Evolutionary conservation across 2,888 invertebrate species (phyloP).

Genomic region (Brachyptera putata): DNA sequence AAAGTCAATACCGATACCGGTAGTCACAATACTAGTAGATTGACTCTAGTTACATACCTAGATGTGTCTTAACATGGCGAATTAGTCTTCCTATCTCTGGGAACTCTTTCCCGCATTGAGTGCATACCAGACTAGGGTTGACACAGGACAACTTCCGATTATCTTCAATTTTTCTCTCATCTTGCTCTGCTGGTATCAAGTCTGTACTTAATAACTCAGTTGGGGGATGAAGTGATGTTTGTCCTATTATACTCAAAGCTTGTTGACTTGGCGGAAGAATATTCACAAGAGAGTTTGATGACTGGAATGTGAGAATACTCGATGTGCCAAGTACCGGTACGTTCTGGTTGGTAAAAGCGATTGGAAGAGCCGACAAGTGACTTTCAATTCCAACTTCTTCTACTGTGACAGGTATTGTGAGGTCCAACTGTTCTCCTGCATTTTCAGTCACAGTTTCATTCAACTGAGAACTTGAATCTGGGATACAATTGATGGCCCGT

Average conservation of each 20-base stretch:
- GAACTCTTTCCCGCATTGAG: constrained; percentile 26
- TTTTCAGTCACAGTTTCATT: neutral
- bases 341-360: neutral
- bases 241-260: neutral
- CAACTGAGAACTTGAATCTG: too few species aligned
- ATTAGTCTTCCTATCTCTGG: constrained; percentile 18
- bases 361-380: neutral
- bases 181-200: neutral
- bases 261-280: neutral
- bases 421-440: too few species aligned
- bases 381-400: too few species aligned
- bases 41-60: constrained; percentile 57
- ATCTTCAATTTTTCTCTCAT: too few species aligned
- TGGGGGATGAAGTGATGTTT: neutral
- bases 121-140: constrained; percentile 8
- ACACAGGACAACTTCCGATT: too few species aligned
- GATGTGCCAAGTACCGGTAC: neutral
- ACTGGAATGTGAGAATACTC: too few species aligned
- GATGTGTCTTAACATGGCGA: constrained; percentile 48
- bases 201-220: too few species aligned
- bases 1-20: too few species aligned
- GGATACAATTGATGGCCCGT: neutral
- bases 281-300: too few species aligned
- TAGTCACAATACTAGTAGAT: too few species aligned
- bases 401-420: too few species aligned